These are phyloP conservation scores for Pachyuromys duprasi DNA, from an alignment of 2,797 vertebrate species.

Conservation along the genomic window DNA sequence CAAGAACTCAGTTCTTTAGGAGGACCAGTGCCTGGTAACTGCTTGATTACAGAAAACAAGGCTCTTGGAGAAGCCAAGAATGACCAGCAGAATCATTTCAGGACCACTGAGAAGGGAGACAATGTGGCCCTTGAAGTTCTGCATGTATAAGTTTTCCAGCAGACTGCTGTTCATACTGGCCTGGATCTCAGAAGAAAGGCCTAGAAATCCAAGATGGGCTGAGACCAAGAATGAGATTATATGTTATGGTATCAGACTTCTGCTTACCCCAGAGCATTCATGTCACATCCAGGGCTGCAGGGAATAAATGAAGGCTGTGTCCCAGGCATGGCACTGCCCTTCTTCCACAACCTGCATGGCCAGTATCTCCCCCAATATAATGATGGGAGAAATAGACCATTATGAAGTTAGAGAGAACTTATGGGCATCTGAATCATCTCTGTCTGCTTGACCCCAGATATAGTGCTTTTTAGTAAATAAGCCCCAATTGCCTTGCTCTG, in stretches of 20 bases:
- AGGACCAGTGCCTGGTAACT: neutral
- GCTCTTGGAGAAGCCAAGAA: neutral
- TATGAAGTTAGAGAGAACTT: neutral
- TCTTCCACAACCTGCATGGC: neutral
- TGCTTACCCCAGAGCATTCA: neutral
- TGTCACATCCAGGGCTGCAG: neutral
- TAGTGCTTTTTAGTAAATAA: neutral
- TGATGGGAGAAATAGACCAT: neutral
- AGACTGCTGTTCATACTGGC: neutral
- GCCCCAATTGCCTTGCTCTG: neutral
- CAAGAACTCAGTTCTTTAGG: no score
- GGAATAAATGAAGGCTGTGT: neutral
- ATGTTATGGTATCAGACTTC: neutral
- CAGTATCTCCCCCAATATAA: neutral
- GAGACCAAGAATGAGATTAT: neutral
- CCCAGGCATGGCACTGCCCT: neutral
- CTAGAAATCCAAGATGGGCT: neutral
- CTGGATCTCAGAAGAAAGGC: neutral
- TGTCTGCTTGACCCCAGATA: neutral
- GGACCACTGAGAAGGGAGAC: neutral
- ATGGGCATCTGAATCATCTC: neutral
- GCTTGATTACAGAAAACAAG: neutral
- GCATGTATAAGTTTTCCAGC: neutral
- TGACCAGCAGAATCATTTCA: neutral
- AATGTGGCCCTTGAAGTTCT: neutral